Evolutionary conservation across 2,888 invertebrate genomes (phyloP).

Genomic region (Polyommatus iphigenia): DNA sequence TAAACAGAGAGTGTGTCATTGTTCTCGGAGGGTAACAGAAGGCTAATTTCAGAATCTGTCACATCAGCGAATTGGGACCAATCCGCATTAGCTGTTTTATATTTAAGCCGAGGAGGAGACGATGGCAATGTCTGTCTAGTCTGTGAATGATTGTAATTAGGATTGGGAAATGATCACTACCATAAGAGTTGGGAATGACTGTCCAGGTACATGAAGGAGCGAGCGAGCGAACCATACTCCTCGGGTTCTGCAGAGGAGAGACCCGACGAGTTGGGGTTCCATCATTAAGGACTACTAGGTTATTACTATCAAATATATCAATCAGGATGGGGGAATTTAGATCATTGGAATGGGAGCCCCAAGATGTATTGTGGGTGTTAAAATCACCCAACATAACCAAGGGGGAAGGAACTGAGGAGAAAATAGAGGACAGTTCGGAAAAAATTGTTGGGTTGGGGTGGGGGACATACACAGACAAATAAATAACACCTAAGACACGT

Average conservation of each 20-base stretch:
- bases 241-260: no score
- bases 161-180: slow-evolving; percentile 2
- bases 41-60: neutral
- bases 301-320: no score
- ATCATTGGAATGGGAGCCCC: no score
- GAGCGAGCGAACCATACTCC: neutral
- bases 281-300: neutral
- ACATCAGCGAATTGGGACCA: neutral
- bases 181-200: neutral
- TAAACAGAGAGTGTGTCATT: neutral
- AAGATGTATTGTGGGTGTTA: no score
- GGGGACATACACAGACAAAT: neutral
- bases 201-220: neutral
- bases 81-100: neutral
- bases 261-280: neutral
- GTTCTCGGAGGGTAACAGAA: neutral
- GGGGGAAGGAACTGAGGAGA: neutral
- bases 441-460: neutral
- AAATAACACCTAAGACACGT: neutral
- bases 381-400: no score
- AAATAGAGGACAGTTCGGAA: neutral
- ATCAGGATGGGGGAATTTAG: no score
- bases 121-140: neutral
- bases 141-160: neutral
- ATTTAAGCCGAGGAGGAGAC: neutral